phyloP scores from a whole-genome alignment of 2,797 vertebrate species.

The Arrhamphus sclerolepis region DNA sequence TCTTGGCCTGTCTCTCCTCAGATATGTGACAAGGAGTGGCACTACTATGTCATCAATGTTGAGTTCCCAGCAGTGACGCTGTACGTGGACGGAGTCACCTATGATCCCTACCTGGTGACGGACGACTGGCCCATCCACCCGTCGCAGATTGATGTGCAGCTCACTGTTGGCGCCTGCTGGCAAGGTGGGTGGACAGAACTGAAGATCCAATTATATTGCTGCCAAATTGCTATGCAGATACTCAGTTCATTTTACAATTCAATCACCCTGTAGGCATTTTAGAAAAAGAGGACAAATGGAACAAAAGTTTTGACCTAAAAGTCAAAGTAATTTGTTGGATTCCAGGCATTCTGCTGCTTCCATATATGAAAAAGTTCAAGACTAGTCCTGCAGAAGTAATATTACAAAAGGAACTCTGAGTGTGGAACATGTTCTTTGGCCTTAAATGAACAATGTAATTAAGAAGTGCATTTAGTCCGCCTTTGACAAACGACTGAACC shows the following conservation, averaged over 20 bases:
- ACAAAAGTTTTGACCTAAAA: conserved; percentile 20
- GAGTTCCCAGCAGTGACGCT: conserved; percentile 93
- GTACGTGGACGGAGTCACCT: conserved; percentile 94
- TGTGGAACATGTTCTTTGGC: conserved; percentile 47
- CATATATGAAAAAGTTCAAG: conserved; percentile 9
- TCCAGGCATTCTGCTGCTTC: conserved; percentile 3
- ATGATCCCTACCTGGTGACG: conserved; percentile 96
- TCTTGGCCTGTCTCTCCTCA: conserved; percentile 64
- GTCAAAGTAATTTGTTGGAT: conserved; percentile 1
- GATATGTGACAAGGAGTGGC: conserved; percentile 99
- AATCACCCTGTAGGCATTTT: neutral
- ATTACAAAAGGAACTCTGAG: conserved; percentile 26
- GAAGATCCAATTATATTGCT: neutral
- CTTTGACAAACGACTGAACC: conserved; percentile 58
- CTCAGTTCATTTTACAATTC: neutral
- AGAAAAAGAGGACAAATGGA: neutral
- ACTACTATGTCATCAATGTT: conserved; percentile 96
- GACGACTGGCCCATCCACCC: conserved; percentile 99
- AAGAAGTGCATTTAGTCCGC: conserved; percentile 45
- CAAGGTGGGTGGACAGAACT: conserved; percentile 83
- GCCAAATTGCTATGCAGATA: neutral
- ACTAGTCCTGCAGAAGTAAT: conserved; percentile 24
- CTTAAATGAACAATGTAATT: conserved; percentile 64
- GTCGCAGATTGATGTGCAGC: conserved; percentile 94
- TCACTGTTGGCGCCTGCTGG: conserved; percentile 97